These are phyloP conservation scores for Halcyon chelicuti DNA, from an alignment of 2,797 vertebrate genomes.

Conservation along the genomic window DNA sequence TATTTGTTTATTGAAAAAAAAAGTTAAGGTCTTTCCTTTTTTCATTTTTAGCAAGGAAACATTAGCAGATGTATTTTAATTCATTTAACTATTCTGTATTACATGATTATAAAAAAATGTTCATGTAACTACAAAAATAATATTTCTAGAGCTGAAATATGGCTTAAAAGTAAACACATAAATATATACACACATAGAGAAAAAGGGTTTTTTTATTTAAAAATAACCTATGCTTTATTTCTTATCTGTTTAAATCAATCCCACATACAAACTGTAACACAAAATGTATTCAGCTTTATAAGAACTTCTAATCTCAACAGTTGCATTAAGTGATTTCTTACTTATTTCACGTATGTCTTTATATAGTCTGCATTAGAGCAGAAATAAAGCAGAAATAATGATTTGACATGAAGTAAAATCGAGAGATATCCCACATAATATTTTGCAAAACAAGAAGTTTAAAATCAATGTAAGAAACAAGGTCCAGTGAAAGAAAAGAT, in stretches of 20 bases:
- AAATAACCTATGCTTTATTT: background rate
- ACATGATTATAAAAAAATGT: background rate
- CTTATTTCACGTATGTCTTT: background rate
- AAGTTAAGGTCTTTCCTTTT: background rate
- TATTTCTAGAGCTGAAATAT: background rate
- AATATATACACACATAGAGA: background rate
- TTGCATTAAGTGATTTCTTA: background rate
- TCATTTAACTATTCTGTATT: background rate
- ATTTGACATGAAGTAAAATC: background rate
- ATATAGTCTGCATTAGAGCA: background rate
- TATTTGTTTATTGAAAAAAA: background rate
- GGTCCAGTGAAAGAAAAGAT: fast-evolving
- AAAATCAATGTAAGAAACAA: background rate
- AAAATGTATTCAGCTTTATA: background rate
- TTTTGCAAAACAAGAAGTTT: background rate
- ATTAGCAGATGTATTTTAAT: background rate
- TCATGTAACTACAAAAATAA: background rate
- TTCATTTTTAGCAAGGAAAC: background rate
- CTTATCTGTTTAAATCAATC: background rate
- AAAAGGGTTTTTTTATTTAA: too few relatives aligned
- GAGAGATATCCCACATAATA: background rate
- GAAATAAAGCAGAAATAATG: background rate
- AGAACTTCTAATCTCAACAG: background rate
- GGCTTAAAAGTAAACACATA: background rate
- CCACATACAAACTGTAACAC: background rate